Conservation (phyloP, 1,140 invertebrate species). For the Panagrolaimus sp. region DNA sequence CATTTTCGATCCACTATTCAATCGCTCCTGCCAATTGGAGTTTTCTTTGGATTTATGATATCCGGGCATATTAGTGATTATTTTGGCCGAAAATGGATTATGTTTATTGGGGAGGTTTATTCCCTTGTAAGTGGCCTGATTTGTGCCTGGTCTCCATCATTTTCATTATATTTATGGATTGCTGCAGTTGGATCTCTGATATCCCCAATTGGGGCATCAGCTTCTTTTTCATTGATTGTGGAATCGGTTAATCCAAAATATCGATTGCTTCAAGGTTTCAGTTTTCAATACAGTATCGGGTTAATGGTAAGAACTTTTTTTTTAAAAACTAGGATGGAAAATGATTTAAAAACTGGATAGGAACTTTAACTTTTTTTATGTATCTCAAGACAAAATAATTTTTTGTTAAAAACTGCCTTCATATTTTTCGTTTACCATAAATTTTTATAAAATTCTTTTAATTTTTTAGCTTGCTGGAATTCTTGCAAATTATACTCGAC, state of each 20-base stretch:
- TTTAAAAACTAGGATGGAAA: too few species aligned
- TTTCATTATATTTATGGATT: constrained; percentile 30
- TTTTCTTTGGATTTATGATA: constrained; percentile 25
- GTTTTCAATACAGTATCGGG: constrained; percentile 34
- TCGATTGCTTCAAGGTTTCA: constrained; percentile 36
- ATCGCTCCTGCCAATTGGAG: constrained; percentile 28
- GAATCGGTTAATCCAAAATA: constrained; percentile 39
- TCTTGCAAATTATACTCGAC: constrained; percentile 23
- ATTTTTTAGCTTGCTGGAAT: constrained; percentile 33
- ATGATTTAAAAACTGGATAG: too few species aligned
- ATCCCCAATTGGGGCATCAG: constrained; percentile 20
- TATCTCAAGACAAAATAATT: background rate
- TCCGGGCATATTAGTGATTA: constrained; percentile 34
- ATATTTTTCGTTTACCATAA: background rate
- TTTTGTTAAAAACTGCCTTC: background rate
- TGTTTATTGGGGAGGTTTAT: constrained; percentile 24
- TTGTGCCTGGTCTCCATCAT: constrained; percentile 28
- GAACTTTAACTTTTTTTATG: too few species aligned
- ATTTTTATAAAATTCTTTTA: background rate
- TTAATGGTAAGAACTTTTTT: constrained; percentile 29
- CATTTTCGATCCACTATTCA: constrained; percentile 28
- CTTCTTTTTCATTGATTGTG: constrained; percentile 36
- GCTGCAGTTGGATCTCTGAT: constrained; percentile 28
- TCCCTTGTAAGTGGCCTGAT: constrained; percentile 28
- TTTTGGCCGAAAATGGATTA: constrained; percentile 38